A percentile compares a stretch with the other conserved stretches of the same genome.
Conservation (phyloP, 2,888 invertebrate genomes). For the Podabrus alpinus region DNA sequence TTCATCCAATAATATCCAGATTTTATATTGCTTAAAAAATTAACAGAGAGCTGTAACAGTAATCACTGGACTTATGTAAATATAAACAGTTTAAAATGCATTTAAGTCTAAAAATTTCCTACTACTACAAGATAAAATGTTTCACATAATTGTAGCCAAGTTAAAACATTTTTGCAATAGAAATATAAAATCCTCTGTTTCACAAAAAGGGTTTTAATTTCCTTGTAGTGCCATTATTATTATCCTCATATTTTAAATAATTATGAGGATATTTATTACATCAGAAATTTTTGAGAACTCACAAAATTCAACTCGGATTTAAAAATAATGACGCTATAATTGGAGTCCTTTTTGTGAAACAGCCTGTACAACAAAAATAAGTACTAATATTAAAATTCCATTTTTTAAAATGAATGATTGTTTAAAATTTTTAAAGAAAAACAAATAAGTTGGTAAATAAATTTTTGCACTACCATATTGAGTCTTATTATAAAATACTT, state of each 20-base stretch:
- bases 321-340: neutral
- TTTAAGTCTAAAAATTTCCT: neutral
- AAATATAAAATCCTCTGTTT: neutral
- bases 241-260: too few species aligned
- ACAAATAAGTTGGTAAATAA: neutral
- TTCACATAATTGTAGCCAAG: neutral
- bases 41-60: neutral
- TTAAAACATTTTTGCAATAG: neutral
- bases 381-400: neutral
- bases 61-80: neutral
- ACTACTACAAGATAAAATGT: neutral
- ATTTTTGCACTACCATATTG: neutral
- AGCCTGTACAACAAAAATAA: neutral
- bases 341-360: neutral
- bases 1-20: neutral
- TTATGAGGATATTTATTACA: too few species aligned
- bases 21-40: neutral
- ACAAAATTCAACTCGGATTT: too few species aligned
- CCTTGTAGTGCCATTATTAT: too few species aligned
- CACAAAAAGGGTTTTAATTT: too few species aligned
- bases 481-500: neutral
- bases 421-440: neutral
- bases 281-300: too few species aligned
- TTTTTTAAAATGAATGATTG: neutral
- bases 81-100: neutral